Evolutionary conservation across 2,797 vertebrate species (phyloP), one percentile per base, ranked within the genome.

Genomic region (Nothura maculosa): DNA sequence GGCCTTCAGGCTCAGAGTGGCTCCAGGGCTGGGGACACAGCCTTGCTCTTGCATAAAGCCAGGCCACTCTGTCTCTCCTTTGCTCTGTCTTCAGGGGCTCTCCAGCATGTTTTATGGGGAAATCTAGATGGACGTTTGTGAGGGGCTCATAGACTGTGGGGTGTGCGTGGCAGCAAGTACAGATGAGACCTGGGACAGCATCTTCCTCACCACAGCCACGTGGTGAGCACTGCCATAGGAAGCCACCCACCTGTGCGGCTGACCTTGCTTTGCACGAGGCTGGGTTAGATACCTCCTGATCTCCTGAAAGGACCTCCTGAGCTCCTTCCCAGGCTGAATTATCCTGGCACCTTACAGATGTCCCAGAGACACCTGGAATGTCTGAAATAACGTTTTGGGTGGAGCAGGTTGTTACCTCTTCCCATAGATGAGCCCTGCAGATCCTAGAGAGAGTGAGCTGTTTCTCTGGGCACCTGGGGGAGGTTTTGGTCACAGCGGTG

Each of bases 151-250:
- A 40, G 34, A 8, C 60, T 38, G 25, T 36, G 38, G 34, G 34
- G 60, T 30, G 22, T 61, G 25, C 17, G 22, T 61, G 60, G 36
- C 25, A 27, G 38, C 16, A 27, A 11, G 8, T 17, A 38, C 38
- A 18, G 15, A 38, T 62, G 16, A 68, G 6, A 43, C 18, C 14
- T 2, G 0, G 6, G 22, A 13, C 12, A 75, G 28, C 80, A 62
- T 45, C 30, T 83, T 77, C 45, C 43, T 60, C 0, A 0, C n/a
- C 13, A 3, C 45, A 11, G n/a, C n/a, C 61, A 4, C 2, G 6
- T 9, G 40, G 17, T 1, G 3, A 55, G 52, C 73, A 63, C 34
- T 25, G 45, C 54, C 1, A 1, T 47, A 12, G 14, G 42, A 47
- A 34, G 67, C 28, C 45, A 54, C 66, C 66, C 61, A 52, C 0